Evolutionary conservation across 2,113 vertebrate genomes (phyloP).

Genomic region (Ictalurus punctatus): DNA sequence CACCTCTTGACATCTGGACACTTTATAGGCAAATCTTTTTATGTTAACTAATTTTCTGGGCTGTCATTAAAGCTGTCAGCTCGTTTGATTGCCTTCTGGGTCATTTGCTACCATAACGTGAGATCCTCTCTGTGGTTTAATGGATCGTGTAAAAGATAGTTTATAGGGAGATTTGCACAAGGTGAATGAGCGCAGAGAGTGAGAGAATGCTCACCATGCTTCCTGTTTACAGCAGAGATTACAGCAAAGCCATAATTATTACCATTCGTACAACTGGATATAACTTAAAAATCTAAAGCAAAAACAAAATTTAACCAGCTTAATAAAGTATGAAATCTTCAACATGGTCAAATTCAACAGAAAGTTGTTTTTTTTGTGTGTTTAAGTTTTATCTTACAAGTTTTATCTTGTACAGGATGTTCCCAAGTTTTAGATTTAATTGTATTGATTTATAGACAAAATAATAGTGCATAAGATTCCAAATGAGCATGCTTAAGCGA

Average conservation of each 20-base stretch:
- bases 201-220: constrained; percentile 32
- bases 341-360: constrained; percentile 12
- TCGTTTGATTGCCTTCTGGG: constrained; percentile 67
- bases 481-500: neutral
- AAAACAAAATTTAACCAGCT: constrained; percentile 21
- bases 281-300: constrained; percentile 10
- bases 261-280: constrained; percentile 37
- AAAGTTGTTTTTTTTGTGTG: neutral
- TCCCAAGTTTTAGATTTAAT: neutral
- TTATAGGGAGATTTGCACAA: constrained; percentile 69
- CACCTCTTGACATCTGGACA: constrained; percentile 58
- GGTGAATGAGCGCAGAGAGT: constrained; percentile 64
- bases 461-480: neutral
- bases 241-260: constrained; percentile 36
- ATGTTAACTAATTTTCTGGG: constrained; percentile 64
- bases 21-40: constrained; percentile 66
- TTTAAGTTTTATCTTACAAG: neutral
- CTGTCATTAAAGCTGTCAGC: constrained; percentile 65
- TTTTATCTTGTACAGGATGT: neutral
- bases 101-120: constrained; percentile 63
- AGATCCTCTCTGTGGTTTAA: constrained; percentile 61
- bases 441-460: neutral
- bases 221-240: constrained; percentile 33
- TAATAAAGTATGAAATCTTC: constrained; percentile 1
- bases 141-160: constrained; percentile 63